Base-by-base conservation (phyloP, 64 coral and sea anemone species). In the Montipora foliosa region DNA sequence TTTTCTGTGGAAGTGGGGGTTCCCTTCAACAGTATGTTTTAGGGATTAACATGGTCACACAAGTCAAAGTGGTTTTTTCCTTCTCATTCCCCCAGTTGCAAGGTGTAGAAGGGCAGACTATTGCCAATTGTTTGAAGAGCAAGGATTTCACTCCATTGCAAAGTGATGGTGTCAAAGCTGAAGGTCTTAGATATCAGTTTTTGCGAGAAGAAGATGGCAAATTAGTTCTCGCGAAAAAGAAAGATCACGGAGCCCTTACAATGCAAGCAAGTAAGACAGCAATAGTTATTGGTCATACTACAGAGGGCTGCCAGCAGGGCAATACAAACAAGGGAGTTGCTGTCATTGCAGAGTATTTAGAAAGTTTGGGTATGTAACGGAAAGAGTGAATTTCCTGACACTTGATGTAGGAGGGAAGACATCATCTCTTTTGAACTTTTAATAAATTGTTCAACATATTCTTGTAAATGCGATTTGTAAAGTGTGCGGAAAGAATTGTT, bases 241-340 rank as follows among this genome's bases (percentile, higher is more conserved):
- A 77, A 79, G 88, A 77, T 0, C 24, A 86, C 15, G 93, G 93
- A 52, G 61, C 87, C 5, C 76, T 95, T 20, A 79, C 88, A 16
- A 8, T 95, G 16, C 93, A 95, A 85, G 45, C 80, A 53, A 90
- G 80, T 67, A 95, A 95, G 52, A 90, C 93, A 47, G 93, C 93
- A 53, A 77, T 95, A 90, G 93, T 95, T 51, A 57, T 95, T 12
- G 93, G 25, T 5, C 93, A 95, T 22, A 78, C 67, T 3, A 17
- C 53, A 8, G 93, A 95, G 8, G 93, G 93, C 4, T 22, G 80
- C 0, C 79, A 95, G 37, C 93, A 89, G 8, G 89, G 88, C 1
- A 58, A 89, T 19, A 21, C 45, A 0, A 95, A 95, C 45, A 90
- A 95, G 17, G 93, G 87, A 4, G 93, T 95, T 1, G 88, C 47